Conservation (phyloP, 23 tunicate genomes). For the Ascidia mentula region DNA sequence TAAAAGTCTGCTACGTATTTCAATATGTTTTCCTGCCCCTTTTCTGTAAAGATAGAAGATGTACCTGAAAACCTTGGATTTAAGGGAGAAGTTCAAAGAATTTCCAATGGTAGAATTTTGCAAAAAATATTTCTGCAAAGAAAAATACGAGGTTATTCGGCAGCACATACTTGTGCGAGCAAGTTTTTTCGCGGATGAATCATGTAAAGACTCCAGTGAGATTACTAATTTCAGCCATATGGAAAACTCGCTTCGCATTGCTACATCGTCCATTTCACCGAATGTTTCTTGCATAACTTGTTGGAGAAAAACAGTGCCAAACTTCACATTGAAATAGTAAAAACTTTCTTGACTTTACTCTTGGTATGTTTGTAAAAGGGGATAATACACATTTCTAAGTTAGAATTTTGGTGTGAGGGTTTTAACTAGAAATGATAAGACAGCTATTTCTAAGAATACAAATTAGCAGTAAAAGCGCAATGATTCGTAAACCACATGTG, state of each 20-base stretch:
- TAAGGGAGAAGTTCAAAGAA: slow-evolving; percentile 33
- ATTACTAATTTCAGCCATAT: slow-evolving; percentile 27
- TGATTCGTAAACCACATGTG: too few relatives aligned
- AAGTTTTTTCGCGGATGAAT: slow-evolving; percentile 51
- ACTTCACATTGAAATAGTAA: not conserved
- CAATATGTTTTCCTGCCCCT: slow-evolving; percentile 55
- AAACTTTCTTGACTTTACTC: slow-evolving; percentile 19
- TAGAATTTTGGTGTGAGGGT: slow-evolving; percentile 26
- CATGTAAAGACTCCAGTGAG: slow-evolving; percentile 39
- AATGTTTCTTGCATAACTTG: not conserved
- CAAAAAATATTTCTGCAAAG: slow-evolving; percentile 27
- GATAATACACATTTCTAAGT: not conserved
- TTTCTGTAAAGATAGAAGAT: slow-evolving; percentile 51
- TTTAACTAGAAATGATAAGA: too few relatives aligned
- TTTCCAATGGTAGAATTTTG: slow-evolving; percentile 40
- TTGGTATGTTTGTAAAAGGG: not conserved
- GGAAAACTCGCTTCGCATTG: slow-evolving; percentile 15
- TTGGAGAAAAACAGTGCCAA: too few relatives aligned
- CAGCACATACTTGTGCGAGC: slow-evolving; percentile 58
- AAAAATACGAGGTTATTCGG: slow-evolving; percentile 41
- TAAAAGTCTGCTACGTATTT: slow-evolving; percentile 44
- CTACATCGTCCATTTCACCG: not conserved
- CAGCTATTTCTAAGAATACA: too few relatives aligned
- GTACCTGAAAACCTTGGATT: slow-evolving; percentile 56
- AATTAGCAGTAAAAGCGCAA: too few relatives aligned